Evolutionary conservation across 2,113 vertebrate genomes (phyloP), one percentile per base, ranked within the genome.

Genomic region (Synchiropus splendidus): DNA sequence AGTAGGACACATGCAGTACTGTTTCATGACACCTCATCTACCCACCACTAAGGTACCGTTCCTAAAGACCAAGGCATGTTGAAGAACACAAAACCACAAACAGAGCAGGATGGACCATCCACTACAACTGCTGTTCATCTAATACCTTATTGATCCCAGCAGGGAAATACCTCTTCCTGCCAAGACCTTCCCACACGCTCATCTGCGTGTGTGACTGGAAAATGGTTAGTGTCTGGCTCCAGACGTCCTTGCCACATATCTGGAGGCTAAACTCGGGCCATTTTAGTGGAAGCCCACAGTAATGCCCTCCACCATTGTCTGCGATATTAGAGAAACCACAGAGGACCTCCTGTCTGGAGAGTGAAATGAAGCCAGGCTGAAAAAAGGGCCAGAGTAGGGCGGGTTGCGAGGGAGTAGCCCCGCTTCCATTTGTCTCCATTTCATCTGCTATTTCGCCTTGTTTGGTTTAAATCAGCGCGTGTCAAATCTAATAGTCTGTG

Each of bases 91-190:
- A n/a, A n/a, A n/a, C n/a, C n/a, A n/a, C n/a, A n/a, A n/a, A n/a
- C 18, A n/a, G 46, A 33, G 15, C 44, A 40, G 35, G 37, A 40
- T 48, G n/a, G 21, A 16, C 10, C 5, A 18, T 21, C 16, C 15
- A 33, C 18, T 38, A 37, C 12, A 17, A 42, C 33, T 45, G 13
- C 39, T 42, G 38, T 27, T 37, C 48, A 60, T 47, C 33, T 38
- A 47, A 67, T 53, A 35, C 10, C 11, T 32, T 37, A 59, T 60
- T 54, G 58, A 65, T 47, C 52, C 12, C 5, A 6, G 35, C 36
- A 27, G 41, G 36, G 31, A 39, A 36, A 58, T 37, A 15, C 31
- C n/a, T 43, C 54, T 57, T 51, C 53, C 53, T 58, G 38, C 12
- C 39, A 12, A 39, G 36, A 34, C 31, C 17, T 18, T 27, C 31